phyloP scores from a whole-genome alignment of 1,140 invertebrate genomes.

The Drosophila orosa region DNA sequence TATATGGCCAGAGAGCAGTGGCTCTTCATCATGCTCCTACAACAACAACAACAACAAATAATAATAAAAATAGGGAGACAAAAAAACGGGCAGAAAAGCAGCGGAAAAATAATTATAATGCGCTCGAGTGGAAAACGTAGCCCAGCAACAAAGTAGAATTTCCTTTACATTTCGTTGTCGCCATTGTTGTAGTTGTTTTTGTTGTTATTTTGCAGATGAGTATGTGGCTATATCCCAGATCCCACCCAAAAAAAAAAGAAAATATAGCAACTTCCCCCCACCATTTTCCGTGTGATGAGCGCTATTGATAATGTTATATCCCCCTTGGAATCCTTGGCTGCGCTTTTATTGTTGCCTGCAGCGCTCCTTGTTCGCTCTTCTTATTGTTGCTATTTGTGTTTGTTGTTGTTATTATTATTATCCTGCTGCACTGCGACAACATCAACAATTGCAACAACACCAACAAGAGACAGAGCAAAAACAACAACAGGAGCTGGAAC shows the following conservation, averaged over 20 bases:
- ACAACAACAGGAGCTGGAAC: not conserved
- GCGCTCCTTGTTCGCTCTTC: conserved; percentile 40
- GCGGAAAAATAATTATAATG: conserved; percentile 66
- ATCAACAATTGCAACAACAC: conserved; percentile 20
- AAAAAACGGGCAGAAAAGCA: conserved; percentile 3
- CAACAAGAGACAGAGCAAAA: conserved; percentile 5
- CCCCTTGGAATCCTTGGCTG: conserved; percentile 39
- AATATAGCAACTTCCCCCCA: not conserved
- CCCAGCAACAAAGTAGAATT: conserved; percentile 65
- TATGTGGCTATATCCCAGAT: conserved; percentile 22
- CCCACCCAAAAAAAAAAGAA: not conserved
- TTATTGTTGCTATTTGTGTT: conserved; percentile 20
- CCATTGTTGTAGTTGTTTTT: conserved; percentile 30
- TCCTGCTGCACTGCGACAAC: conserved; percentile 49
- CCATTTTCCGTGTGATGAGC: conserved; percentile 58
- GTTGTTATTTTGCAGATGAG: conserved; percentile 44
- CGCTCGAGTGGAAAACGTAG: conserved; percentile 74
- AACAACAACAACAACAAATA: conserved; percentile 5
- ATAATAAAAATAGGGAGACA: not conserved
- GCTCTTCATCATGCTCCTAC: conserved; percentile 41
- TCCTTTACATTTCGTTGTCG: conserved; percentile 37
- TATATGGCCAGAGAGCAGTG: conserved; percentile 20
- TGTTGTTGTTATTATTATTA: conserved; percentile 21
- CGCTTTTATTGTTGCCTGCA: conserved; percentile 51
- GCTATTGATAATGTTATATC: conserved; percentile 69